Percentiles rank a stretch among this genome's conserved stretches.
Conservation (phyloP, 2,888 invertebrate species). For the Nemoura dubitans region DNA sequence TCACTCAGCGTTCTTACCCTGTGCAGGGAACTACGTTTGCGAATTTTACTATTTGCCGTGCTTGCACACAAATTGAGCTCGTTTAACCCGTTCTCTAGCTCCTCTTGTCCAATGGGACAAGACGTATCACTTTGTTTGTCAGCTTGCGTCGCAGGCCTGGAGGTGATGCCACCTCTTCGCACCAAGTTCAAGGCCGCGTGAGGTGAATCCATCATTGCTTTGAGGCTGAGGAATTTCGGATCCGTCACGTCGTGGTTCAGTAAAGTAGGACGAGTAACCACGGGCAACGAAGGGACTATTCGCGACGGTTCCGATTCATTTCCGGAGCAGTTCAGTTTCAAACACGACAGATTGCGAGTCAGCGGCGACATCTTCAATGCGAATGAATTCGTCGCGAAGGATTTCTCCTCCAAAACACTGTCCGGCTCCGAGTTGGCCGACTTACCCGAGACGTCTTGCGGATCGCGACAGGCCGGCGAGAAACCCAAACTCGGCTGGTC, state of each 20-base stretch:
- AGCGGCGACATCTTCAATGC: conserved; percentile 41
- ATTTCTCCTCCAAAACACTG: conserved; percentile 33
- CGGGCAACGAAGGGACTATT: conserved; percentile 28
- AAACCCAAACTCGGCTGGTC: not conserved
- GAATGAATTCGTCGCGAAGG: not conserved
- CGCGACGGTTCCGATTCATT: not conserved
- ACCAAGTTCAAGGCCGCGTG: conserved; percentile 3
- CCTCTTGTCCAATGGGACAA: not conserved
- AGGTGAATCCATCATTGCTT: conserved; percentile 2
- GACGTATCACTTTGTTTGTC: not conserved
- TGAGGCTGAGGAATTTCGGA: conserved; percentile 49
- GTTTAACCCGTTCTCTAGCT: not conserved
- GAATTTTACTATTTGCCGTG: not conserved
- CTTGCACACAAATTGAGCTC: not conserved
- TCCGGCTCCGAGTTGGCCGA: not conserved
- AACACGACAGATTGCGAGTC: conserved; percentile 42
- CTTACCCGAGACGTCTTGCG: conserved; percentile 13
- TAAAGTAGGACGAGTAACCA: conserved; percentile 3
- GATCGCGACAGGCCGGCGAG: not conserved
- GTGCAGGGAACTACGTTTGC: conserved; percentile 37
- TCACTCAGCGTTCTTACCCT: conserved; percentile 45
- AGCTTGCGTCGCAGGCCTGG: not conserved
- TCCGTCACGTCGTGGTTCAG: conserved; percentile 49
- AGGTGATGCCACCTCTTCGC: not conserved
- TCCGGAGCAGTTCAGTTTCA: conserved; percentile 31